Conservation (phyloP, 2,888 invertebrate genomes). For the Elysia crispata region DNA sequence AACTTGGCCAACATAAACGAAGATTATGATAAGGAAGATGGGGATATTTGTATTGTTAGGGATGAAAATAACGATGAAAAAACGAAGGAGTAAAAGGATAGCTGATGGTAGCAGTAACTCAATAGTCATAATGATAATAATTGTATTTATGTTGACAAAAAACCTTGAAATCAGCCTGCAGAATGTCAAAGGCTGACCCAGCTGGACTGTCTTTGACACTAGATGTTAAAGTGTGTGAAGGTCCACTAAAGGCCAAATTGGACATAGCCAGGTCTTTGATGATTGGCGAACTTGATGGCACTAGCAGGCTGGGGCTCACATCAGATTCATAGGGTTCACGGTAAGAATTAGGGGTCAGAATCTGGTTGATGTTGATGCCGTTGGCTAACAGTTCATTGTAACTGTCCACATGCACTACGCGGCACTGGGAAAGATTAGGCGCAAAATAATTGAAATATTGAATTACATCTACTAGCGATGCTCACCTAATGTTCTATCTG, state of each 20-base stretch:
- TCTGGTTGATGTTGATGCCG: constrained; percentile 56
- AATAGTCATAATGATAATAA: constrained; percentile 24
- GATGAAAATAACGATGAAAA: no score
- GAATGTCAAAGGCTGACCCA: constrained; percentile 53
- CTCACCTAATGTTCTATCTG: no score
- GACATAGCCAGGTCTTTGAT: constrained; percentile 53
- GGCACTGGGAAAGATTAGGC: constrained; percentile 50
- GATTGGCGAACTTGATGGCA: constrained; percentile 51
- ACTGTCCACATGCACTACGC: constrained; percentile 53
- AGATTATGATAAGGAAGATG: no score
- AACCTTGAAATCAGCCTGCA: constrained; percentile 52
- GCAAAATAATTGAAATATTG: no score
- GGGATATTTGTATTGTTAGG: no score
- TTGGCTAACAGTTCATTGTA: constrained; percentile 56
- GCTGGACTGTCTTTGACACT: constrained; percentile 54
- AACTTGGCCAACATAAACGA: no score
- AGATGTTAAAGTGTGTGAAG: constrained; percentile 49
- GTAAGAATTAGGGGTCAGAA: constrained; percentile 54
- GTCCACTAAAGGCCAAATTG: constrained; percentile 42
- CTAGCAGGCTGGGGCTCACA: constrained; percentile 48
- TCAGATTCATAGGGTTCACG: constrained; percentile 32
- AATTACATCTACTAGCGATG: no score
- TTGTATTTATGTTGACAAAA: background rate
- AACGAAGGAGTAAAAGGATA: background rate
- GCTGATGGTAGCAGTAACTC: background rate